Evolutionary conservation across 2,113 vertebrate genomes (phyloP), one percentile per base, ranked within the genome.

Genomic region (Lamprotornis superbus): DNA sequence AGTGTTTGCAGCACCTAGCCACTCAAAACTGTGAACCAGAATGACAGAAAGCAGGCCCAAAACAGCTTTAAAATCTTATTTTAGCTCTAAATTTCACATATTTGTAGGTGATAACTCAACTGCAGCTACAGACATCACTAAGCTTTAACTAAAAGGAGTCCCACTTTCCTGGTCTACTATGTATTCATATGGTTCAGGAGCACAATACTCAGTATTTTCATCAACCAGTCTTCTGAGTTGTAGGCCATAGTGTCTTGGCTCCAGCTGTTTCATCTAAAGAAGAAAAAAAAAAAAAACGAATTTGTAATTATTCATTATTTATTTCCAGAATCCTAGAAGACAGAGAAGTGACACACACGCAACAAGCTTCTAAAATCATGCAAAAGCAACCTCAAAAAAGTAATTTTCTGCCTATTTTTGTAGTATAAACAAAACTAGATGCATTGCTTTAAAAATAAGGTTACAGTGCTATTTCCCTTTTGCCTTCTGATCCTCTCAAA

Each of bases 181-280:
- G 25, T 97, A 98, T 74, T 99, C 98, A 0, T 94, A 96, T 0
- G 96, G 95, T 0, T 98, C 97, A 23, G 98, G 98, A 31, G 96
- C 81, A 65, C 93, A 96, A 19, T 96, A 96, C 50, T 98, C 98
- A 11, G 90, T 65, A 6, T 95, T 98, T 89, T 98, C 98, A 52
- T 98, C 98, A 3, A 88, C 95, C 28, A 85, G 52, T 65, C 97
- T 98, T 91, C 98, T 98, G 78, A 99, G 98, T 1, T 98, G 98
- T 28, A 99, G 97, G 56, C 98, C 96, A 31, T 99, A 98, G 91
- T 97, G 92, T 81, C 95, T 97, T 23, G 98, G 98, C 56, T 99
- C 99, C 97, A 99, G 91, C 56, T 98, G 98, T 82, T 98, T 98
- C 97, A 98, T 98, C 99, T 99, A 92, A 31, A 63, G 52, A 84